Base-by-base conservation (phyloP, 2,113 vertebrate genomes). In the Macheiramphus alcinus region DNA sequence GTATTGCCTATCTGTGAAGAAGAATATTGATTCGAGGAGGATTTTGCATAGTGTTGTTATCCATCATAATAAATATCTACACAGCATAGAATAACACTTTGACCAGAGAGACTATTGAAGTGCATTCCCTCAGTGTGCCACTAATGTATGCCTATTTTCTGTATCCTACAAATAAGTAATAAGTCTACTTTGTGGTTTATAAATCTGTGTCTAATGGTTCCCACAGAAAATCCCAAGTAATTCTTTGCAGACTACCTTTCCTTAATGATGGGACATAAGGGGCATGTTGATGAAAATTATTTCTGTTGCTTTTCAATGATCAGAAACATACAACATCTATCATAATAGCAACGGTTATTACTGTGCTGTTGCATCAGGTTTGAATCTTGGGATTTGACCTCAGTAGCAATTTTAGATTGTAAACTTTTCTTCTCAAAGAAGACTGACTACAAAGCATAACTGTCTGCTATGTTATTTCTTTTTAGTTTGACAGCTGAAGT, bases 361-460 rank as follows among this genome's bases (percentile, higher is more conserved):
- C 94, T 48, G 58, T 22, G 42, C 27, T 55, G 32, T 97, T 96
- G 86, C 86, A 92, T 96, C 87, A 94, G 86, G 29, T 96, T 91
- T 86, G 53, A 94, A 55, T 74, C 68, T 85, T 94, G 91, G 86
- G 73, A 93, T 95, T 92, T 96, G 94, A 88, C 63, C 47, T 94
- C 68, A 47, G 11, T 56, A 92, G 70, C 40, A 71, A 40, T 88
- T 97, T 96, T 63, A 70, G 75, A 86, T 68, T 47, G 61, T 27
- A 85, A 61, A 88, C 59, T 88, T 96, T 65, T 90, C 53, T 96
- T 52, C 56, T 47, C 62, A 36, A 72, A 63, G 89, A 72, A 63
- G 89, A 45, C 34, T 45, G 70, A 86, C 80, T 48, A 88, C 74
- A 83, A 95, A 74, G 40, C 25, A 29, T 14, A 61, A 29, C 80